Conservation (phyloP, 2,888 invertebrate species). For the Tiliacea citrago region DNA sequence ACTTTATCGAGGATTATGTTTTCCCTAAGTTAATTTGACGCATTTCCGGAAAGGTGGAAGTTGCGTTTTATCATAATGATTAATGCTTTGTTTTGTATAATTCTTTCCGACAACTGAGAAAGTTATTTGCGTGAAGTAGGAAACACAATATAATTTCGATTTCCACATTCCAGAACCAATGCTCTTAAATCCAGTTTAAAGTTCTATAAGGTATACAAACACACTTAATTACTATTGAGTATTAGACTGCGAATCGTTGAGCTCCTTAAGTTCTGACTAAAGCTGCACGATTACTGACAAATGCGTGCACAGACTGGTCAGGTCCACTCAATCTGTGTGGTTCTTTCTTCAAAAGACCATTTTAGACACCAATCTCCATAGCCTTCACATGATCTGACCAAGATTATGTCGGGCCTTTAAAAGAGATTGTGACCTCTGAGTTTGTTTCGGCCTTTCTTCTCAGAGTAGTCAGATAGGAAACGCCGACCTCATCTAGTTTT, state of each 20-base stretch:
- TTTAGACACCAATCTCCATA: too few species aligned
- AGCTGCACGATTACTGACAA: too few species aligned
- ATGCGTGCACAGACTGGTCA: too few species aligned
- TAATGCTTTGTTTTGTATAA: constrained; percentile 8
- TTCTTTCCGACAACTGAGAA: constrained; percentile 37
- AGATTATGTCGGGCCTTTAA: too few species aligned
- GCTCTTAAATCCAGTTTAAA: neutral
- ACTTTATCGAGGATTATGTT: constrained; percentile 31
- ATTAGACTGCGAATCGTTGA: neutral
- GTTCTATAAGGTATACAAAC: neutral
- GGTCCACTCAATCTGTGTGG: too few species aligned
- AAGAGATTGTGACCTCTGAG: too few species aligned
- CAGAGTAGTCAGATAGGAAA: too few species aligned
- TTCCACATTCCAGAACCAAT: neutral
- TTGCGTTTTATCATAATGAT: constrained; percentile 25
- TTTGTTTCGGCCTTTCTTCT: too few species aligned
- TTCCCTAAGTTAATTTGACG: constrained; percentile 17
- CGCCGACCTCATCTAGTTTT: too few species aligned
- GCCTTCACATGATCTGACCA: too few species aligned
- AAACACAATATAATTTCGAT: neutral
- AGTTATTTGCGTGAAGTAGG: constrained; percentile 10
- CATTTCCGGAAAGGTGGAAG: constrained; percentile 8
- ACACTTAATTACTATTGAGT: neutral
- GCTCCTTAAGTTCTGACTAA: too few species aligned
- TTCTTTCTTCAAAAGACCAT: too few species aligned